Evolutionary conservation across 2,888 invertebrate genomes (phyloP), one percentile per base, ranked within the genome.

Genomic region (Drosophila rellima): DNA sequence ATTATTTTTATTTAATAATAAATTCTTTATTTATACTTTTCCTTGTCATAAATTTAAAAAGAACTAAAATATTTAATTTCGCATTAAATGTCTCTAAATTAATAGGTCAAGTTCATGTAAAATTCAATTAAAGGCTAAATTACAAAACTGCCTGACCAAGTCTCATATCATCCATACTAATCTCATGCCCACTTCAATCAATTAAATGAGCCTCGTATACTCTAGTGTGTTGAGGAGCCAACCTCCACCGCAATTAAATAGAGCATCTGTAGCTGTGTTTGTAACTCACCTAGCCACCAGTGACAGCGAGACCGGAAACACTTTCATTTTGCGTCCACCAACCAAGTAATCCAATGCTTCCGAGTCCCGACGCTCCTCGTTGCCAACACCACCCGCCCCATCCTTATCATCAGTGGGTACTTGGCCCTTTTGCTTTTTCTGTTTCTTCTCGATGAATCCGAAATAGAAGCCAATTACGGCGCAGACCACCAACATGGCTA

Each of bases 231-330:
- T 39, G 44, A 52, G 51, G 37, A 42, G 23, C 29, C 37, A 18
- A 26, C 35, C 60, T 59, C 40, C 56, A 31, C 39, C 37, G 23
- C 60, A 75, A 74, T 74, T 73, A 74, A 74, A 74, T 76, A 74
- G 26, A 37, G 44, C 40, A 42, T 42, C 47, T 52, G 52, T 33
- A 35, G 20, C 45, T 37, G 60, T 54, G 44, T 40, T 44, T 51
- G 68, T 80, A 69, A 82, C 89, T 91, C 91, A 96, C 96, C 96
- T 97, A 56, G 97, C 97, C 67, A 97, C 95, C 33, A 98, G 94
- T 0, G 97, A 97, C 94, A 97, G 94, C 31, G 97, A 94, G 57
- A 97, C 95, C 3, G 97, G 97, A 90, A 97, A 93, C 17, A 95
- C 95, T 87, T 95, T 94, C 96, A 97, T 96, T 85, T 95, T 95